phyloP scores from a whole-genome alignment of 2,113 vertebrate species.

The Gadus macrocephalus region DNA sequence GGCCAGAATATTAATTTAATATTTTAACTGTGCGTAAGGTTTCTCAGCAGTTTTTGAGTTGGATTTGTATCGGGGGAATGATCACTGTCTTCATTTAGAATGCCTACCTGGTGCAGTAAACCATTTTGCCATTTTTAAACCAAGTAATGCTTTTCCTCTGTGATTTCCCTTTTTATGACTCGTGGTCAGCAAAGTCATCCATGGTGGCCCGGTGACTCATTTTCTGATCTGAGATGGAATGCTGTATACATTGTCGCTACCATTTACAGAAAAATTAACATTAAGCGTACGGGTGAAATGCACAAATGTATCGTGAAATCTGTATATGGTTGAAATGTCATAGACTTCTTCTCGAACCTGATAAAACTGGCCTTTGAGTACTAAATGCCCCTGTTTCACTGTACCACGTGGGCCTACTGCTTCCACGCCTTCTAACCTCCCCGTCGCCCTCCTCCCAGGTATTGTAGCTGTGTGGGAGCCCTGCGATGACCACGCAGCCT shows the following conservation, averaged over 20 bases:
- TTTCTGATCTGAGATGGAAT: neutral
- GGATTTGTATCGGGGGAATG: neutral
- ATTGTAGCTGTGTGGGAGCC: constrained; percentile 71
- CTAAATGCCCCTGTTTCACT: no score
- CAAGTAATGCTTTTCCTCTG: neutral
- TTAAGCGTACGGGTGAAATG: no score
- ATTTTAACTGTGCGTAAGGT: neutral
- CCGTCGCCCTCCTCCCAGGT: constrained; percentile 57
- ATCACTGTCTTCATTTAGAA: constrained; percentile 10
- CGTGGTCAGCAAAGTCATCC: neutral
- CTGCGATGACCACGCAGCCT: constrained; percentile 92
- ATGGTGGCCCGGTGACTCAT: neutral
- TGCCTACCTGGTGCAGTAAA: neutral
- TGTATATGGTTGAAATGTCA: no score
- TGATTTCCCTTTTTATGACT: neutral
- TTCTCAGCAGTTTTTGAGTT: constrained; percentile 4
- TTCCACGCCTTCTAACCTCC: neutral
- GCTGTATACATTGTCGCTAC: neutral
- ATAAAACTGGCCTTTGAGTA: no score
- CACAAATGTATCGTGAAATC: no score
- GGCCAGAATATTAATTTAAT: neutral
- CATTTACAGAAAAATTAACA: no score
- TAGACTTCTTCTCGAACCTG: no score
- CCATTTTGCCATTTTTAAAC: neutral
- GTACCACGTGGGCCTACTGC: no score